Evolutionary conservation across 2,113 vertebrate species (phyloP).

Genomic region (Tupaia chinensis): DNA sequence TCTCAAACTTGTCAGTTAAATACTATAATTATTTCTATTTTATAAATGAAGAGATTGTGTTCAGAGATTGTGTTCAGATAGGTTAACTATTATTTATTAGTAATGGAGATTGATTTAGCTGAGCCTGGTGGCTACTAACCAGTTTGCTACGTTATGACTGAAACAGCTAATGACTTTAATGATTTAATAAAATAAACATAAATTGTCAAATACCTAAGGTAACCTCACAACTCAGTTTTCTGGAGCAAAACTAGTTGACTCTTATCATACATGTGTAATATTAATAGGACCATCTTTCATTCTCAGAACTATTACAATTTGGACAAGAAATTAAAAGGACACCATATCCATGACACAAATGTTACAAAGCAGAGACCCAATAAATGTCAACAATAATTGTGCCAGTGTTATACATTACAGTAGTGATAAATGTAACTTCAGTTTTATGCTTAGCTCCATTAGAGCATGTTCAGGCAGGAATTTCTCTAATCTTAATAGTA

Average conservation of each 20-base stretch:
- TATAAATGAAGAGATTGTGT: not conserved
- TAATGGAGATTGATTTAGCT: not conserved
- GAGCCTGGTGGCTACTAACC: not conserved
- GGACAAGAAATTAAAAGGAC: not conserved
- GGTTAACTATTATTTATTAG: not conserved
- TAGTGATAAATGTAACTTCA: not conserved
- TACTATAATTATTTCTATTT: conserved; percentile 3
- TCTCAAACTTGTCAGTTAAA: not conserved
- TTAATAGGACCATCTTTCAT: not conserved
- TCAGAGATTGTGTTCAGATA: not conserved
- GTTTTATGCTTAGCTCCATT: too few relatives aligned
- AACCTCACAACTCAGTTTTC: not conserved
- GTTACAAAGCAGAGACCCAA: not conserved
- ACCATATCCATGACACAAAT: not conserved
- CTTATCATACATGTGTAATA: not conserved
- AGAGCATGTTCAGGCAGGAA: too few relatives aligned
- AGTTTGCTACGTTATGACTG: not conserved
- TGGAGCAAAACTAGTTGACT: not conserved
- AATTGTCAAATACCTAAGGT: not conserved
- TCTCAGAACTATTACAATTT: not conserved
- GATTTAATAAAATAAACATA: not conserved
- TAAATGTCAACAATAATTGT: not conserved
- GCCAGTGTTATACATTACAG: not conserved
- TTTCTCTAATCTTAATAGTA: not conserved
- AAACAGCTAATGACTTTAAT: not conserved